Evolutionary conservation across 2,888 invertebrate species (phyloP), one percentile per base, ranked within the genome.

Genomic region (Reticulitermes lucifugus): DNA sequence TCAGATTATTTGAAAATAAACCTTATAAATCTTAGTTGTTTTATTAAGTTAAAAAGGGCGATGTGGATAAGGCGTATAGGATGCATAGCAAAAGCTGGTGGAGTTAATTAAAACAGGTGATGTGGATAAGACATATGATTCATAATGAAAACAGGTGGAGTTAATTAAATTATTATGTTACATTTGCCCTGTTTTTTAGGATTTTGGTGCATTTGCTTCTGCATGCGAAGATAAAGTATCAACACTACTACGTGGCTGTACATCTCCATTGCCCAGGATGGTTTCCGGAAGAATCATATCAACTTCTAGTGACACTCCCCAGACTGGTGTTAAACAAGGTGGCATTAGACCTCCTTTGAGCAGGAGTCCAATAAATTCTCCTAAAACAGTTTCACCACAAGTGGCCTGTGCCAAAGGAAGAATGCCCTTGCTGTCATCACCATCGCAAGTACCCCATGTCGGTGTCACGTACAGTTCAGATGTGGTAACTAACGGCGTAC

Each of bases 181-280:
- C 14, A 18, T 55, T 55, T 12, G 2, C 10, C n/a, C 6, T n/a
- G 1, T 65, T 35, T 60, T 65, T 25, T 65, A 65, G 65, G 65
- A 65, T 65, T n/a, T 65, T 25, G n/a, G 14, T 25, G n/a, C 14
- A 6, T 65, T 65, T 12, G n/a, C 7, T 65, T 65, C 65, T 18
- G 41, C 46, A 46, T 77, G 77, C n/a, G 46, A 79, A 65, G 79
- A 85, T 29, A 85, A 79, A 51, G 46, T 83, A 18, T 29, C 73
- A 29, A 35, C 46, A 46, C 51, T 85, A 6, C 73, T 84, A 29
- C 35, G n/a, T 55, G 55, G 55, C n/a, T 25, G 4, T 25, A 25
- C 65, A 25, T 65, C 65, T 65, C 14, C 25, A 25, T 9, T 65
- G 55, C 25, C 65, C 65, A 65, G 25, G 65, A 1, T 65, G 25